Evolutionary conservation across 2,888 invertebrate species (phyloP).

Genomic region (Leptinotarsa peninsularis): DNA sequence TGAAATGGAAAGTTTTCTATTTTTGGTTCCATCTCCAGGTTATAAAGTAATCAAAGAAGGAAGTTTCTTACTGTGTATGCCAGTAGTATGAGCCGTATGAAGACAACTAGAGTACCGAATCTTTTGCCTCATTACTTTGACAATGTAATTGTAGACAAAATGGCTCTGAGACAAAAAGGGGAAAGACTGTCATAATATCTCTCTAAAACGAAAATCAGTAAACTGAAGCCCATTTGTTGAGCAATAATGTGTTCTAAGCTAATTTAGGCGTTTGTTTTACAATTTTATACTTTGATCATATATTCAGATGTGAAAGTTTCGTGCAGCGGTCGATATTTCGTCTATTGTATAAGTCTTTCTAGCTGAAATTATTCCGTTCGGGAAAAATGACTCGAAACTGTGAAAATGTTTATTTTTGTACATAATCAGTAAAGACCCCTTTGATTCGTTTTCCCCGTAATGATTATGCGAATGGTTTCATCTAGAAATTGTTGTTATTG

Average conservation of each 20-base stretch:
- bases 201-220: not conserved
- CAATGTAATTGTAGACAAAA: too few species aligned
- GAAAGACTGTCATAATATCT: too few species aligned
- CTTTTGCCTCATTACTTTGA: too few species aligned
- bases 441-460: slow-evolving; percentile 29
- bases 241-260: not conserved
- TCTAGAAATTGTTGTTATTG: slow-evolving; percentile 22
- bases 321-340: slow-evolving; percentile 20
- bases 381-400: slow-evolving; percentile 20
- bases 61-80: too few species aligned
- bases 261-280: not conserved
- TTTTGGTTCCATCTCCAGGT: too few species aligned
- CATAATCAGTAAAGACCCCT: slow-evolving; percentile 31
- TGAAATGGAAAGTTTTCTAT: too few species aligned
- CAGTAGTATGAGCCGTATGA: too few species aligned
- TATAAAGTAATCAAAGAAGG: too few species aligned
- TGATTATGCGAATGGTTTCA: slow-evolving; percentile 28
- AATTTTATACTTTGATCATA: not conserved
- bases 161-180: too few species aligned
- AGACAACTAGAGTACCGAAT: too few species aligned
- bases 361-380: slow-evolving; percentile 2
- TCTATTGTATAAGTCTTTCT: not conserved
- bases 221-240: not conserved
- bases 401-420: slow-evolving; percentile 40
- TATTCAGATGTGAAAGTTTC: not conserved